These are phyloP conservation scores for Xyrichtys novacula DNA, from an alignment of 2,797 vertebrate species.

Conservation along the genomic window DNA sequence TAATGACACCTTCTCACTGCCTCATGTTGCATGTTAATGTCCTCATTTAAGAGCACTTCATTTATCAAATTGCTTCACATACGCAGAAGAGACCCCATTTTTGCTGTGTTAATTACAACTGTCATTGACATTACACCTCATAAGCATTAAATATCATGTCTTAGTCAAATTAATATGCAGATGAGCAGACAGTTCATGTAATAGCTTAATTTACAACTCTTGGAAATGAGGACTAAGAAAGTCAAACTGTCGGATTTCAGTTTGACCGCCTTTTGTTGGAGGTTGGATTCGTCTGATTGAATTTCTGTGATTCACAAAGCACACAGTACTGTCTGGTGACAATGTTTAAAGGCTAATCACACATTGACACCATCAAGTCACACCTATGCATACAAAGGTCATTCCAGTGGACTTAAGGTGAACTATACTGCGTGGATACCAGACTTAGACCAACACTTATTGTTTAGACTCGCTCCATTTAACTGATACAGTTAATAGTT, in stretches of 20 bases:
- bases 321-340: conserved; percentile 13
- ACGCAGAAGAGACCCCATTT: neutral
- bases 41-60: neutral
- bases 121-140: neutral
- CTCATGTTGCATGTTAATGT: neutral
- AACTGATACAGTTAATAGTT: conserved; percentile 72
- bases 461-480: conserved; percentile 64
- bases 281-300: conserved; percentile 28
- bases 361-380: conserved; percentile 6
- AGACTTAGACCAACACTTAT: conserved; percentile 52
- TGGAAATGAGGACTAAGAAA: conserved; percentile 13
- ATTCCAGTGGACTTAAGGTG: conserved; percentile 12
- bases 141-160: conserved; percentile 1
- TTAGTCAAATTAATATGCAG: conserved; percentile 8
- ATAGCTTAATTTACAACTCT: conserved; percentile 36
- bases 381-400: conserved; percentile 33
- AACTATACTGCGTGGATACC: conserved; percentile 29
- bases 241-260: conserved; percentile 32
- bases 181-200: conserved; percentile 1
- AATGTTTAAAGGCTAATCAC: conserved; percentile 24
- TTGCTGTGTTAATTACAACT: neutral
- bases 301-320: conserved; percentile 36
- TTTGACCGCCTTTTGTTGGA: conserved; percentile 31
- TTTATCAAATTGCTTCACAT: conserved; percentile 6
- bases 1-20: neutral